Evolutionary conservation across 2,797 vertebrate species (phyloP).

Genomic region (Serranus cabrilla): DNA sequence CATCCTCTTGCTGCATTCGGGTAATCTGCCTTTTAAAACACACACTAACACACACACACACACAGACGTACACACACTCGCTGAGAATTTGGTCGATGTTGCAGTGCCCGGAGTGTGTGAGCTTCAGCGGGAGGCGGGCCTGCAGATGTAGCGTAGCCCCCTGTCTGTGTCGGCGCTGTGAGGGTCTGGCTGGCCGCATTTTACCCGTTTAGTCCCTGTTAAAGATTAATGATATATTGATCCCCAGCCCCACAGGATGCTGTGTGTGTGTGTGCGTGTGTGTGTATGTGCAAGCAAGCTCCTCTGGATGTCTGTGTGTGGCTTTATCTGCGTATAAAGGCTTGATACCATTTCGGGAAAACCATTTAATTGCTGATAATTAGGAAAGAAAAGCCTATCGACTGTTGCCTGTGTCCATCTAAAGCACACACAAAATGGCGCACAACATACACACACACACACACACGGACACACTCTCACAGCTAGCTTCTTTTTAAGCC

Average conservation of each 20-base stretch:
- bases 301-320: slow-evolving; percentile 29
- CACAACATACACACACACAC: slow-evolving; percentile 30
- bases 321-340: slow-evolving; percentile 48
- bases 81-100: slow-evolving; percentile 74
- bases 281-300: slow-evolving; percentile 2
- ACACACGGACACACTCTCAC: slow-evolving; percentile 58
- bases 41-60: slow-evolving; percentile 55
- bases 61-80: slow-evolving; percentile 33
- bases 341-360: slow-evolving; percentile 63
- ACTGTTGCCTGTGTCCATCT: slow-evolving; percentile 57
- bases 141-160: slow-evolving; percentile 79
- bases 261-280: slow-evolving; percentile 26
- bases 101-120: slow-evolving; percentile 65
- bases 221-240: slow-evolving; percentile 88
- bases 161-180: slow-evolving; percentile 77
- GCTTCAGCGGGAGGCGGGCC: slow-evolving; percentile 58
- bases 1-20: slow-evolving; percentile 78
- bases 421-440: slow-evolving; percentile 63
- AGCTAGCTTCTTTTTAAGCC: slow-evolving; percentile 81
- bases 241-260: slow-evolving; percentile 72
- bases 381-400: slow-evolving; percentile 31
- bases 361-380: slow-evolving; percentile 73
- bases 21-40: slow-evolving; percentile 83
- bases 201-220: slow-evolving; percentile 86
- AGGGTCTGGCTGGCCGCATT: slow-evolving; percentile 84